Evolutionary conservation across 2,113 vertebrate genomes (phyloP).

Genomic region (Dasyornis broadbenti): DNA sequence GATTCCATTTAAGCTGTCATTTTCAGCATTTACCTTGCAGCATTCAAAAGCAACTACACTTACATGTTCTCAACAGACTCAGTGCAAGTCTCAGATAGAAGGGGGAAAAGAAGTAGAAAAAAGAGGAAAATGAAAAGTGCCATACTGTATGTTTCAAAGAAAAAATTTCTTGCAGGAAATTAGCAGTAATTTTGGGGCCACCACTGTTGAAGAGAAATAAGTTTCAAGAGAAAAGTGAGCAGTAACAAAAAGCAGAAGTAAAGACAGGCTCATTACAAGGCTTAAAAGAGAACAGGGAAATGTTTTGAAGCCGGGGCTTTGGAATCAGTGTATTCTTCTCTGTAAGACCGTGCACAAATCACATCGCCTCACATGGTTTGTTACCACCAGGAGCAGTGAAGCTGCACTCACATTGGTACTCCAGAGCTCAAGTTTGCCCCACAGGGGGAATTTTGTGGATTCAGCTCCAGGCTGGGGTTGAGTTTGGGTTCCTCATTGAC

Average conservation of each 20-base stretch:
- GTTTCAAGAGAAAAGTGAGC: conserved; percentile 44
- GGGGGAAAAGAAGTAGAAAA: background rate
- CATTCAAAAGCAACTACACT: conserved; percentile 72
- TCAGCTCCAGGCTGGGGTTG: background rate
- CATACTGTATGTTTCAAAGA: conserved; percentile 57
- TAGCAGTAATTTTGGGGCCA: conserved; percentile 61
- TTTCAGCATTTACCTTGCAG: conserved; percentile 73
- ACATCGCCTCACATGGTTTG: accelerated
- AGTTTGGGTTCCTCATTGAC: background rate
- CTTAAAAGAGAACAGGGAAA: background rate
- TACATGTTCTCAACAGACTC: conserved; percentile 60
- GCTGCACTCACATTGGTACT: accelerated
- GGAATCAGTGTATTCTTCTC: background rate
- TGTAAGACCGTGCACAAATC: background rate
- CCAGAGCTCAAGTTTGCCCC: background rate
- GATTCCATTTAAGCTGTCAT: conserved; percentile 79
- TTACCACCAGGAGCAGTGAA: background rate
- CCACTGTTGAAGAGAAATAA: conserved; percentile 43
- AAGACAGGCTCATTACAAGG: background rate
- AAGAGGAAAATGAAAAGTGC: conserved; percentile 23
- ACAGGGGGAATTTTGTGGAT: background rate
- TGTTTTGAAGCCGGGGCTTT: background rate
- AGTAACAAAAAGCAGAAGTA: background rate
- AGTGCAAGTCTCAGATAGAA: conserved; percentile 31
- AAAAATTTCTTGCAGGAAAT: conserved; percentile 66